Percentiles rank a stretch among this genome's conserved stretches.
phyloP scores from a whole-genome alignment of 2,797 vertebrate species.

The Vultur gryphus region DNA sequence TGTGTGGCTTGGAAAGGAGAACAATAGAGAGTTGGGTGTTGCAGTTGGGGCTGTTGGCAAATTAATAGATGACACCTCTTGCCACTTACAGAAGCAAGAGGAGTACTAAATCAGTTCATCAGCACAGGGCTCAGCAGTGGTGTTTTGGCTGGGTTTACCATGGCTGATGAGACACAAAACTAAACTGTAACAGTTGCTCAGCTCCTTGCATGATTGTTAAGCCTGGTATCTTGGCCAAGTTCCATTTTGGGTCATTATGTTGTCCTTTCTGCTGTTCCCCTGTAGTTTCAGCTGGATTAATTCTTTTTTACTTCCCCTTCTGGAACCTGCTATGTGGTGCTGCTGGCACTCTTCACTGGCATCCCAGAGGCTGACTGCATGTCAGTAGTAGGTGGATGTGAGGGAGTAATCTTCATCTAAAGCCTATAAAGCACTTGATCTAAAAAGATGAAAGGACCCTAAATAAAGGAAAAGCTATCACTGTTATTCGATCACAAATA shows the following conservation, averaged over 20 bases:
- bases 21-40: conserved; percentile 38
- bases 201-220: conserved; percentile 37
- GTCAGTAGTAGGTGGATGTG: conserved; percentile 1
- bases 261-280: conserved; percentile 43
- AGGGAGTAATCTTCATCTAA: conserved; percentile 15
- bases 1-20: conserved; percentile 8
- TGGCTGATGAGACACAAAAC: conserved; percentile 22
- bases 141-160: background rate
- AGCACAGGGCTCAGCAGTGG: background rate
- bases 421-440: conserved; percentile 9
- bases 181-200: conserved; percentile 35
- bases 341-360: conserved; percentile 25
- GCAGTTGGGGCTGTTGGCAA: background rate
- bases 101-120: background rate
- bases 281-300: conserved; percentile 41
- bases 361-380: conserved; percentile 20
- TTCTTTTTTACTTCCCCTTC: conserved; percentile 19
- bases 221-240: conserved; percentile 11
- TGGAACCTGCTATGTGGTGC: background rate
- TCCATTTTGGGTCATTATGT: conserved; percentile 59
- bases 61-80: conserved; percentile 67
- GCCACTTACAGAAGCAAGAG: conserved; percentile 33
- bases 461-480: conserved; percentile 14
- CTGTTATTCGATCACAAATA: background rate
- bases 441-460: conserved; percentile 23